Evolutionary conservation across 2,113 vertebrate species (phyloP).

Genomic region (Tichodroma muraria): DNA sequence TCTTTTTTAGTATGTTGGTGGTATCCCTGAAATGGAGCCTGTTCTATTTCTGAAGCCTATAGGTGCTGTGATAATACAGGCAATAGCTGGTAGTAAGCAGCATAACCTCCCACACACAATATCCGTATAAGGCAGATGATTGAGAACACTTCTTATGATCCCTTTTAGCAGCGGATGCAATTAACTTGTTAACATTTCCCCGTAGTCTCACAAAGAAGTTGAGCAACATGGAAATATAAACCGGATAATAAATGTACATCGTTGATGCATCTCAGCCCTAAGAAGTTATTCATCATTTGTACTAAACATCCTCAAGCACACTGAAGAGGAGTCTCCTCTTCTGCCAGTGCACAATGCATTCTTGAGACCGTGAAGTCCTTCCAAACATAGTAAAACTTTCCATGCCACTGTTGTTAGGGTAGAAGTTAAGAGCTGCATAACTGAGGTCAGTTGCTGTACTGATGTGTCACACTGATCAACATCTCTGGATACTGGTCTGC

Average conservation of each 20-base stretch:
- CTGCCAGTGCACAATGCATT: not conserved
- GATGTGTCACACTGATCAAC: not conserved
- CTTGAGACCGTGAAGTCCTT: not conserved
- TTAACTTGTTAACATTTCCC: slow-evolving; percentile 20
- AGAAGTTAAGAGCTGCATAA: not conserved
- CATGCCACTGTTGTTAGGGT: not conserved
- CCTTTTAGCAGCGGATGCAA: not conserved
- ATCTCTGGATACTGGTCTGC: not conserved
- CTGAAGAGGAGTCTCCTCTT: not conserved
- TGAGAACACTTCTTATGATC: not conserved
- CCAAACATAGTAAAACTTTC: not conserved
- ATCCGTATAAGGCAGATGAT: not conserved
- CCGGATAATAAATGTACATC: fast-evolving
- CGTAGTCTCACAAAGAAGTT: not conserved
- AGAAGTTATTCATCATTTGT: not conserved
- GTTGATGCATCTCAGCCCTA: not conserved
- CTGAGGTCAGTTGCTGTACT: not conserved
- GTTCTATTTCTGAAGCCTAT: not conserved
- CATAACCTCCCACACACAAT: not conserved
- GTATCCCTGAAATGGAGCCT: not conserved
- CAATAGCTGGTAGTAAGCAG: not conserved
- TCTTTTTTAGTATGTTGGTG: not conserved
- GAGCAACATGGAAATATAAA: not conserved
- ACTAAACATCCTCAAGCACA: not conserved
- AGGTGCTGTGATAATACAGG: not conserved